These are phyloP conservation scores for Felis catus DNA, from an alignment of 2,113 vertebrate genomes.

Conservation along the genomic window DNA sequence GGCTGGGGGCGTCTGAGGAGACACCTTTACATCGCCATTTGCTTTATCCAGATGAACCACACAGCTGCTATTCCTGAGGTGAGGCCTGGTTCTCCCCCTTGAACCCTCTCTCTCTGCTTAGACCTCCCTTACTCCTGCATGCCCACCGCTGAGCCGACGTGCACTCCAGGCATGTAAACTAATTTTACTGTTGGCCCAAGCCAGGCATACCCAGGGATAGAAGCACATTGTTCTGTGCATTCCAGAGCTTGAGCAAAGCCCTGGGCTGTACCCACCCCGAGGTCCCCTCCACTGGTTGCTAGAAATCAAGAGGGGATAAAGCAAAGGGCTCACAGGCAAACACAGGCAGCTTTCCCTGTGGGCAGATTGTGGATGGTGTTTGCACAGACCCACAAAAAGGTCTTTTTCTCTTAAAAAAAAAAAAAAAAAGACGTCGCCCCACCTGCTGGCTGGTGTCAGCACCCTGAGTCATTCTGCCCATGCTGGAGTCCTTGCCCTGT, in stretches of 20 bases:
- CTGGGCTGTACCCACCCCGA: neutral
- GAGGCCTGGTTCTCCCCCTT: neutral
- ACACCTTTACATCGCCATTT: neutral
- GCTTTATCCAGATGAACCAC: neutral
- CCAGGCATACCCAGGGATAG: slow-evolving; percentile 56
- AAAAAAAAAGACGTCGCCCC: neutral
- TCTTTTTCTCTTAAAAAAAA: slow-evolving; percentile 20
- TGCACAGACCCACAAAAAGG: neutral
- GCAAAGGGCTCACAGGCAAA: neutral
- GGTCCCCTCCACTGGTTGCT: neutral
- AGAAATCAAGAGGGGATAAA: neutral
- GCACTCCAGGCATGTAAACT: slow-evolving; percentile 57
- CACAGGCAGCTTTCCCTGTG: fast-evolving
- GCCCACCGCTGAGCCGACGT: neutral
- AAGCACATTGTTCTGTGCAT: slow-evolving; percentile 47
- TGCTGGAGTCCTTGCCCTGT: neutral
- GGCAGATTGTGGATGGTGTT: neutral
- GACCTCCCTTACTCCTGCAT: neutral
- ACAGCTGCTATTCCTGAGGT: neutral
- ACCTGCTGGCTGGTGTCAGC: neutral
- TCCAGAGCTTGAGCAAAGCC: slow-evolving; percentile 28
- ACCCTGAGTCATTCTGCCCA: neutral
- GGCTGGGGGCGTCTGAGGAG: neutral
- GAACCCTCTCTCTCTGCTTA: neutral
- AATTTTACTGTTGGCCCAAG: slow-evolving; percentile 53